Evolutionary conservation across 1,140 invertebrate genomes (phyloP).

Genomic region (Drosophila subpulchrella): DNA sequence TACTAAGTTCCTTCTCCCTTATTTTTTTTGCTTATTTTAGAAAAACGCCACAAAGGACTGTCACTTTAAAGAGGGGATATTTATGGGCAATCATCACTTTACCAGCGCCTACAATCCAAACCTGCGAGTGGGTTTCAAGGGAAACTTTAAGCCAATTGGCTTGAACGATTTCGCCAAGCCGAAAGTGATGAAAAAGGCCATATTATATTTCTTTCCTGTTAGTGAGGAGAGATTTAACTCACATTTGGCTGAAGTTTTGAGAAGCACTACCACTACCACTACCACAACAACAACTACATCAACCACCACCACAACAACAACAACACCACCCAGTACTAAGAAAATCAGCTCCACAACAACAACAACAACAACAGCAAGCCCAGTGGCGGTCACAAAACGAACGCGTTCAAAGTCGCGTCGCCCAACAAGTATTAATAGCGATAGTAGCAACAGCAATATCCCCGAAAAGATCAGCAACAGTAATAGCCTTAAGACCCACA

Average conservation of each 20-base stretch:
- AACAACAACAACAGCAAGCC: conserved; percentile 53
- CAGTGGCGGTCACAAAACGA: conserved; percentile 58
- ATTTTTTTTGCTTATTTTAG: conserved; percentile 27
- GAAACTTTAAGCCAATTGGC: conserved; percentile 68
- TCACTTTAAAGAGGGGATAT: conserved; percentile 71
- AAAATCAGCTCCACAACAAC: conserved; percentile 41
- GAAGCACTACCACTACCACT: conserved; percentile 12
- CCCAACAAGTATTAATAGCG: conserved; percentile 79
- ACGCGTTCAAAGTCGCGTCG: conserved; percentile 45
- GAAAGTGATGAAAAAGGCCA: conserved; percentile 49
- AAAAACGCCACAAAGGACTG: conserved; percentile 78
- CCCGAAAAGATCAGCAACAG: conserved; percentile 20
- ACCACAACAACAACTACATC: conserved; percentile 35
- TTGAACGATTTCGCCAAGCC: conserved; percentile 44
- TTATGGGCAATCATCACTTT: conserved; percentile 63
- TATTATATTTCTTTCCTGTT: conserved; percentile 55
- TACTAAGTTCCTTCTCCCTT: not conserved
- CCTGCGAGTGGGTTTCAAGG: conserved; percentile 70
- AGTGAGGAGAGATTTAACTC: conserved; percentile 31
- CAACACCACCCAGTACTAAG: conserved; percentile 39
- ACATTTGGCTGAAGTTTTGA: not conserved
- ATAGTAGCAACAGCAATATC: conserved; percentile 51
- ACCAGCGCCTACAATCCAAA: conserved; percentile 61
- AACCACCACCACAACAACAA: conserved; percentile 36
- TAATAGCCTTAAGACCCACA: conserved; percentile 65